These are phyloP conservation scores for Sinonovacula constricta DNA, from an alignment of 1,140 invertebrate species.

Conservation along the genomic window DNA sequence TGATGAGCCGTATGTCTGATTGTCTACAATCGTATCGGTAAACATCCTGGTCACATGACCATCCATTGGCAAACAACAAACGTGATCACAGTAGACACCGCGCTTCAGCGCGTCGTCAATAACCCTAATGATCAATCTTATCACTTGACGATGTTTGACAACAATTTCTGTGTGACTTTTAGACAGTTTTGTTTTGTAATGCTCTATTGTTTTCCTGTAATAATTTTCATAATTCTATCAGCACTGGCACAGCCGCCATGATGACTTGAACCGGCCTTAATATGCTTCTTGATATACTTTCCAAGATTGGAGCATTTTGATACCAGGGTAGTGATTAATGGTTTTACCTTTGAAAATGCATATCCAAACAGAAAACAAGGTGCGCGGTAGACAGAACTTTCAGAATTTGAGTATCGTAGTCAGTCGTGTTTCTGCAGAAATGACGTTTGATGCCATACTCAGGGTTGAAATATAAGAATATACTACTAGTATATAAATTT, in stretches of 20 bases:
- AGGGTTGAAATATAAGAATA: too few species aligned
- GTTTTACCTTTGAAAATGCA: slow-evolving; percentile 15
- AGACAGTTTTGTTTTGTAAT: slow-evolving; percentile 12
- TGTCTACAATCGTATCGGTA: too few species aligned
- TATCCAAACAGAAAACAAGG: slow-evolving; percentile 11
- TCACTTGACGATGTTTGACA: slow-evolving; percentile 12
- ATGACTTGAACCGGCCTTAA: slow-evolving; percentile 19
- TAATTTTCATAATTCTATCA: slow-evolving; percentile 27
- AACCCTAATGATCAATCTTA: slow-evolving; percentile 21
- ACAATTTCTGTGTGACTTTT: slow-evolving; percentile 9
- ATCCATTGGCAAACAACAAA: too few species aligned
- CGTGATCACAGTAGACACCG: too few species aligned
- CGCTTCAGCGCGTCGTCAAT: too few species aligned
- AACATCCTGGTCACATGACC: too few species aligned
- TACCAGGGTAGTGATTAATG: slow-evolving; percentile 20
- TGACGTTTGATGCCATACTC: slow-evolving; percentile 17
- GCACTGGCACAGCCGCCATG: slow-evolving; percentile 11
- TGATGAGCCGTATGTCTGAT: too few species aligned
- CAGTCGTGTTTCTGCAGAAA: slow-evolving; percentile 20
- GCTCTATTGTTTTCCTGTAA: slow-evolving; percentile 13
- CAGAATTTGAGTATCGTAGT: slow-evolving; percentile 29
- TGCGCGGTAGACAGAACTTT: slow-evolving; percentile 10
- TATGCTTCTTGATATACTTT: slow-evolving; percentile 24
- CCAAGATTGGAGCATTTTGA: too few species aligned
- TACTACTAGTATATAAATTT: too few species aligned